Conservation (phyloP, 64 coral and sea anemone species). For the Stichodactyla mertensii region DNA sequence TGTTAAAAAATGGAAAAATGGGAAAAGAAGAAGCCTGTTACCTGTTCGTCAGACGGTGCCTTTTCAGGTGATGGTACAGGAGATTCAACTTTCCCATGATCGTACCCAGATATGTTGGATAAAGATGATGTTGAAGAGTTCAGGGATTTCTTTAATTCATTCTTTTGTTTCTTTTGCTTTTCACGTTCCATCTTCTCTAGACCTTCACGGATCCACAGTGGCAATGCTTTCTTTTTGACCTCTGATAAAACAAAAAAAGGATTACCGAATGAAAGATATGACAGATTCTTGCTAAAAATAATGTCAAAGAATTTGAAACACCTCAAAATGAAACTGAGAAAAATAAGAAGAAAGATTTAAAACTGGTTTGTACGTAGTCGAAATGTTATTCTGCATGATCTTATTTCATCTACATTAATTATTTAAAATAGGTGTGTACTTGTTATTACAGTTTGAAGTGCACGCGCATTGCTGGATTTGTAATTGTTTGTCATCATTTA, state of each 20-base stretch:
- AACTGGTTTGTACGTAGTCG: too few species aligned
- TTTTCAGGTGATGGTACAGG: conserved; percentile 58
- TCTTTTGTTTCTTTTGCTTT: conserved; percentile 79
- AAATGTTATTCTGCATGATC: too few species aligned
- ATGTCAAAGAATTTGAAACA: background rate
- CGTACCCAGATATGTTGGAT: conserved; percentile 72
- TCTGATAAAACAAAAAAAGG: conserved; percentile 31
- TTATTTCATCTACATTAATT: too few species aligned
- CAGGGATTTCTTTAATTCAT: conserved; percentile 62
- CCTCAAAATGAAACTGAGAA: too few species aligned
- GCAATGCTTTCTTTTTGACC: conserved; percentile 94
- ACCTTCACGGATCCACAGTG: conserved; percentile 95
- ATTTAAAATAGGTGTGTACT: too few species aligned
- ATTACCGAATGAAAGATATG: background rate
- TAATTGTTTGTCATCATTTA: too few species aligned
- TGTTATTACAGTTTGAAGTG: too few species aligned
- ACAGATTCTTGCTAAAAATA: background rate
- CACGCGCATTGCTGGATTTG: too few species aligned
- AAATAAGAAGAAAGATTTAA: too few species aligned
- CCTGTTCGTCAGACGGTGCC: conserved; percentile 57
- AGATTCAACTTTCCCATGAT: conserved; percentile 68
- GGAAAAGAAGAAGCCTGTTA: background rate
- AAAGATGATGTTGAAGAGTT: conserved; percentile 61
- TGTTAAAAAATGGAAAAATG: too few species aligned
- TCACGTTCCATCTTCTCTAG: conserved; percentile 92